phyloP scores from a whole-genome alignment of 2,797 vertebrate species.

The Chloroceryle amazona region DNA sequence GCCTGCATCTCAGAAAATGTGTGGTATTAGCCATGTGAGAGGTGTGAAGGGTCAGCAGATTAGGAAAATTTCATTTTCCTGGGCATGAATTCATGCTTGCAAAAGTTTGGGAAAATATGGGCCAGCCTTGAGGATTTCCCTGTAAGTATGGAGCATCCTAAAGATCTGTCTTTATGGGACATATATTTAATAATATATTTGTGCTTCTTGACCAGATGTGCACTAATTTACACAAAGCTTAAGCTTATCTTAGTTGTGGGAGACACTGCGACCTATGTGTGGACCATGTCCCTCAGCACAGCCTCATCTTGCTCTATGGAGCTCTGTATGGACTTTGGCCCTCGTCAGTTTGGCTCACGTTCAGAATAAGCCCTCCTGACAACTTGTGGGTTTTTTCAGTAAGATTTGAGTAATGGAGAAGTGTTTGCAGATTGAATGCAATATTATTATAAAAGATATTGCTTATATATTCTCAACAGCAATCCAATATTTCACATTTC shows the following conservation, averaged over 20 bases:
- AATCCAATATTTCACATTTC: background rate
- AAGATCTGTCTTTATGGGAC: background rate
- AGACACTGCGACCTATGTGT: background rate
- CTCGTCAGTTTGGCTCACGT: background rate
- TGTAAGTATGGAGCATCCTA: background rate
- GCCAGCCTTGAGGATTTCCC: background rate
- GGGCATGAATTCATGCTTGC: background rate
- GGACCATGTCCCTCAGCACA: fast-evolving
- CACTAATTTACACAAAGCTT: no score
- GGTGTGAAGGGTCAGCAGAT: background rate
- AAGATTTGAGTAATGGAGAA: background rate
- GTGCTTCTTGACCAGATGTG: background rate
- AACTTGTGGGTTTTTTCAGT: background rate
- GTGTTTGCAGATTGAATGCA: background rate
- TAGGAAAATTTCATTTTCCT: background rate
- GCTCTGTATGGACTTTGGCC: background rate
- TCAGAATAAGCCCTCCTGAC: background rate
- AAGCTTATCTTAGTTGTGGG: background rate
- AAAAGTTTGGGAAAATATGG: background rate
- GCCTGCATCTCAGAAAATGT: background rate
- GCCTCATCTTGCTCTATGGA: fast-evolving
- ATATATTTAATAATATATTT: background rate
- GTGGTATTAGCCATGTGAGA: background rate
- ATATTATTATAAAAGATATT: background rate
- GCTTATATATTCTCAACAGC: background rate